These are phyloP conservation scores for Onychomys torridus DNA, from an alignment of 2,797 vertebrate species.

Conservation along the genomic window DNA sequence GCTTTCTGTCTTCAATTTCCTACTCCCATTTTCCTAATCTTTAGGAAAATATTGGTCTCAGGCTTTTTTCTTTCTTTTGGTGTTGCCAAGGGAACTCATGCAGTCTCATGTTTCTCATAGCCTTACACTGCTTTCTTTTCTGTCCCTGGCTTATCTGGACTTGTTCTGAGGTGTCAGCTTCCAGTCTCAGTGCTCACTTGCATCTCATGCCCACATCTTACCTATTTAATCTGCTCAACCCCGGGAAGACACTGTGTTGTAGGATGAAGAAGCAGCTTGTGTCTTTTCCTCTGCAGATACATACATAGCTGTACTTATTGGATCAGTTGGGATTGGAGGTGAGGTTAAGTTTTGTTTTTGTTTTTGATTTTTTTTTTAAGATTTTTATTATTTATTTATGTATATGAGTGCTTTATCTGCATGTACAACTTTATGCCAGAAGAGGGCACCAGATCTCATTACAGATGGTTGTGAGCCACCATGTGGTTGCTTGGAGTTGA, in stretches of 20 bases:
- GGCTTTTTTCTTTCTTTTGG: neutral
- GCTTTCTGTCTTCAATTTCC: neutral
- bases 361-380: no score
- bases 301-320: slow-evolving; percentile 22
- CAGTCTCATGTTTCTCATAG: neutral
- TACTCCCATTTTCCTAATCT: neutral
- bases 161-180: neutral
- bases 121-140: slow-evolving; percentile 11
- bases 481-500: no score
- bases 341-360: slow-evolving; percentile 21
- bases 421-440: no score
- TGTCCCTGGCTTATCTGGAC: neutral
- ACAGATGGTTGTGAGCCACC: no score
- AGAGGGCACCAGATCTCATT: no score
- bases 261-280: neutral
- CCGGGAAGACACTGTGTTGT: neutral
- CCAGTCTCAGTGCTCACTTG: neutral
- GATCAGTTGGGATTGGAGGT: neutral
- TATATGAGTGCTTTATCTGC: no score
- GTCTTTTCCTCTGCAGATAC: slow-evolving; percentile 29
- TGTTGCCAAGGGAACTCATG: neutral
- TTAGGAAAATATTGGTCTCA: neutral
- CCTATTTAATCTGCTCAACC: neutral
- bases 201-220: neutral
- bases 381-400: no score